Conservation (phyloP, 2,797 vertebrate genomes). For the Apodemus agrarius region DNA sequence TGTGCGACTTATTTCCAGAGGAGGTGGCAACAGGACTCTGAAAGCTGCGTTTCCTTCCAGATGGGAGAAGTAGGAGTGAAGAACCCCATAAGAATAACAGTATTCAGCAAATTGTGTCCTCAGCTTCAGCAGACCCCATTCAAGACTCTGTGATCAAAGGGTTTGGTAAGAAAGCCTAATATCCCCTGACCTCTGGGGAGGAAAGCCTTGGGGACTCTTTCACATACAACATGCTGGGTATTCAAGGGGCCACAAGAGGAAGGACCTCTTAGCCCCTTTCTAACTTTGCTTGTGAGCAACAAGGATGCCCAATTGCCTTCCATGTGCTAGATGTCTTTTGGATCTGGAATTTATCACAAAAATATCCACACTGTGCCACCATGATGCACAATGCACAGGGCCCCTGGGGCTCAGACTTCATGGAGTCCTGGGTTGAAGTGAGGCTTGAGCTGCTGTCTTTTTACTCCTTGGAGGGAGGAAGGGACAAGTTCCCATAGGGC, state of each 20-base stretch:
- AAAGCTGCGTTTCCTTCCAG: not conserved
- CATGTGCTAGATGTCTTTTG: not conserved
- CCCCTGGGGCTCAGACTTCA: not conserved
- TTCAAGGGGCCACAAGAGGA: not conserved
- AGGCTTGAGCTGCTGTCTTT: rapidly evolving
- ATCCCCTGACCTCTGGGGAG: not conserved
- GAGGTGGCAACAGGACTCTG: rapidly evolving
- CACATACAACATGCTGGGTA: too few species aligned
- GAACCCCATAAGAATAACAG: too few species aligned
- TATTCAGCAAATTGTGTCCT: not conserved
- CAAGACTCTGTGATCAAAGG: not conserved
- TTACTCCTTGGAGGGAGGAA: not conserved
- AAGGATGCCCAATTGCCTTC: rapidly evolving
- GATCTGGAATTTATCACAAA: rapidly evolving
- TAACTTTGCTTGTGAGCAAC: rapidly evolving
- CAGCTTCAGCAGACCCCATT: not conserved
- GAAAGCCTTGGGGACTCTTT: not conserved
- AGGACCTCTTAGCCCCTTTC: not conserved
- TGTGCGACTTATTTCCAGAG: not conserved
- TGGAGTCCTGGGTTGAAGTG: rapidly evolving
- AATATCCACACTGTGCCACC: too few species aligned
- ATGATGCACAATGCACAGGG: not conserved
- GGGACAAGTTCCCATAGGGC: not conserved
- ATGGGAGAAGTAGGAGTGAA: not conserved
- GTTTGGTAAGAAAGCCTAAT: rapidly evolving